phyloP scores from a whole-genome alignment of 2,888 invertebrate genomes.

The Smittia aterrima region DNA sequence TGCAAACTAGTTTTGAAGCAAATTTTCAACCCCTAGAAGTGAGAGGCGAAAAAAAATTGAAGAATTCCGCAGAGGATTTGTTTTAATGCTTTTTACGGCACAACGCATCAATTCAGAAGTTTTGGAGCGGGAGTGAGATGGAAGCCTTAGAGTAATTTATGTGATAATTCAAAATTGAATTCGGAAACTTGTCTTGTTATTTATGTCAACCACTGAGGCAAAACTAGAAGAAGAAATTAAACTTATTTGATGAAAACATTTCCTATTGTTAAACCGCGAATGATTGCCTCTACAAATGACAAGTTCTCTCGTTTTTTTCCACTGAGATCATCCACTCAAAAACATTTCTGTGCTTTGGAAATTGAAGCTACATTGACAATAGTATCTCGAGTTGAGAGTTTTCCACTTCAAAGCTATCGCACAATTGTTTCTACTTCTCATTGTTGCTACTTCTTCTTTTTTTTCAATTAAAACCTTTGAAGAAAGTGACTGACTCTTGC shows the following conservation, averaged over 20 bases:
- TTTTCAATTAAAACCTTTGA: slow-evolving; percentile 3
- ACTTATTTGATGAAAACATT: no score
- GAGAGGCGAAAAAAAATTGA: neutral
- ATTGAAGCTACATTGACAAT: neutral
- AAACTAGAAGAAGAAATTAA: no score
- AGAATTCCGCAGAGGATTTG: slow-evolving; percentile 8
- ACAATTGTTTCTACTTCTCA: neutral
- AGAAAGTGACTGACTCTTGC: neutral
- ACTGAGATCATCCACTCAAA: no score
- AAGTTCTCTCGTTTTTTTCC: no score
- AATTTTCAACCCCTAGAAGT: neutral
- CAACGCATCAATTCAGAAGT: no score
- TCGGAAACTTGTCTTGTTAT: no score
- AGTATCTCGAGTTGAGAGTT: neutral
- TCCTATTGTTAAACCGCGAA: no score
- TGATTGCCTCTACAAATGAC: no score
- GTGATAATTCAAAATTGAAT: no score
- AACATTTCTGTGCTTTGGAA: no score
- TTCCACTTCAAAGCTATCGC: neutral
- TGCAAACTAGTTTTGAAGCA: neutral
- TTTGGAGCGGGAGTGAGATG: neutral
- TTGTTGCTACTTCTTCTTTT: neutral
- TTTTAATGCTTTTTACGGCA: neutral
- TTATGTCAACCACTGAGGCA: no score
- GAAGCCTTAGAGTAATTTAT: no score